phyloP scores from a whole-genome alignment of 2,797 vertebrate genomes.

The Bradypodion pumilum region DNA sequence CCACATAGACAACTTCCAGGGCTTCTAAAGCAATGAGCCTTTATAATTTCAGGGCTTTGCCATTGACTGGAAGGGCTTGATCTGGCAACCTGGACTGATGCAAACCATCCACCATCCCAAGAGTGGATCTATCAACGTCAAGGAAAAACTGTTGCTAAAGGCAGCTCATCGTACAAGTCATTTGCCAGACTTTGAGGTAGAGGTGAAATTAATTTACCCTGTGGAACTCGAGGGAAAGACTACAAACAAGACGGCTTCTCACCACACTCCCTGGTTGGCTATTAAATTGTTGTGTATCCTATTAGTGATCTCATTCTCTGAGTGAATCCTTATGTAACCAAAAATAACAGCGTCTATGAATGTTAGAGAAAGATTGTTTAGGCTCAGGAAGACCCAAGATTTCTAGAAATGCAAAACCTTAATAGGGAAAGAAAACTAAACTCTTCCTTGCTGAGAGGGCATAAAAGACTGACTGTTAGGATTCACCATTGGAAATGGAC shows the following conservation, averaged over 20 bases:
- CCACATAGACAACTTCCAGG: constrained; percentile 47
- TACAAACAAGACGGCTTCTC: background rate
- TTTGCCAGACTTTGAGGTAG: constrained; percentile 8
- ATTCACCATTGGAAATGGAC: background rate
- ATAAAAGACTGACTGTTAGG: too few species aligned
- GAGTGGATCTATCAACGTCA: constrained; percentile 4
- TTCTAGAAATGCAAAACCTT: background rate
- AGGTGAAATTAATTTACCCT: constrained; percentile 23
- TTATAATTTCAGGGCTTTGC: constrained; percentile 30
- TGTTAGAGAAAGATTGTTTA: too few species aligned
- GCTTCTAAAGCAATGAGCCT: background rate
- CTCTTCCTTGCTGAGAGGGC: background rate
- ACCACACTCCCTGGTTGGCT: background rate
- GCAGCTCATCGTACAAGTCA: background rate
- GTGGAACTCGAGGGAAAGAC: background rate
- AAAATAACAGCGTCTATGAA: background rate
- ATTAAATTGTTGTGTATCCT: background rate
- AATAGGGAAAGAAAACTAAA: background rate
- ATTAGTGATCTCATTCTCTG: background rate
- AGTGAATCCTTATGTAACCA: background rate
- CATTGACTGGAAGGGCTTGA: constrained; percentile 21
- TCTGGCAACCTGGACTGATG: constrained; percentile 12
- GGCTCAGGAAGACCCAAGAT: background rate
- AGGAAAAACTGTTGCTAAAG: constrained; percentile 1
- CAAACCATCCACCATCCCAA: background rate